Conservation (phyloP, 2,113 vertebrate species). For the Hemiscyllium ocellatum region DNA sequence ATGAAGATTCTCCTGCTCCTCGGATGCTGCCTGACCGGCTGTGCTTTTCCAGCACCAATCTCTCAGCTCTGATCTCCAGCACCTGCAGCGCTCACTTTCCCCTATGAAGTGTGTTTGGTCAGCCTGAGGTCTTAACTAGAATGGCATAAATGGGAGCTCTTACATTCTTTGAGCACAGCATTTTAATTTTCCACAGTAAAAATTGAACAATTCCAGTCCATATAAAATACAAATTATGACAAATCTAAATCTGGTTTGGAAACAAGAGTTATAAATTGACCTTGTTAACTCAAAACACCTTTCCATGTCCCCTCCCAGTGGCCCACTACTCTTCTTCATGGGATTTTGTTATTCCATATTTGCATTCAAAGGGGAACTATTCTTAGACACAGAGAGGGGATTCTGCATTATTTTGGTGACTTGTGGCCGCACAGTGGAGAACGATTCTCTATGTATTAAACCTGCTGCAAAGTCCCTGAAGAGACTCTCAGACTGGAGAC, state of each 20-base stretch:
- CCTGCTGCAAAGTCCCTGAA: background rate
- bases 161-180: no score
- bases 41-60: no score
- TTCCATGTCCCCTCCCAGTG: background rate
- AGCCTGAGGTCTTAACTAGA: background rate
- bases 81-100: no score
- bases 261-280: background rate
- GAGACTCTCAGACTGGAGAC: background rate
- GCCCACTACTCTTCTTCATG: background rate
- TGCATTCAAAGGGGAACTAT: background rate
- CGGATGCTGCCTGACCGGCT: no score
- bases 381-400: background rate
- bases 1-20: background rate
- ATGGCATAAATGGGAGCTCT: background rate
- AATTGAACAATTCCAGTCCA: background rate
- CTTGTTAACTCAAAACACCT: background rate
- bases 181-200: background rate
- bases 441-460: background rate
- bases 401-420: background rate
- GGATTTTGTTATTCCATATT: background rate
- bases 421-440: background rate
- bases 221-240: background rate
- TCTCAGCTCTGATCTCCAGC: no score
- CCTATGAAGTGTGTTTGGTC: background rate
- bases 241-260: background rate